Base-by-base conservation (phyloP, 2,888 invertebrate species). In the Ophraella communa region DNA sequence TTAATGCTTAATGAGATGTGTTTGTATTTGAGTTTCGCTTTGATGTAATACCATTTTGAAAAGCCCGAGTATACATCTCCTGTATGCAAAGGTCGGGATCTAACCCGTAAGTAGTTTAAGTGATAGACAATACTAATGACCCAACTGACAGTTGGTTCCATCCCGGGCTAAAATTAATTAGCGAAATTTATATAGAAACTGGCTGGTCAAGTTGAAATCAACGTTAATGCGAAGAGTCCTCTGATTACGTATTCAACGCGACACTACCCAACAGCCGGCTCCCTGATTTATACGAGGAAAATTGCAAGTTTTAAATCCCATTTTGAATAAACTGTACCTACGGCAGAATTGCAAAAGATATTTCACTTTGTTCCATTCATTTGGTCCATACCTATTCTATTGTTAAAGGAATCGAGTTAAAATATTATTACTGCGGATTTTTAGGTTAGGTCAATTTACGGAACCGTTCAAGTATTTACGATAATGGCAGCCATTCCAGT, bases 161-260 rank as follows among this genome's bases (percentile, higher is more conserved):
- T 58, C 27, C 49, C 49, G 49, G 49, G 51, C 39, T 24, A 30
- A 79, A 80, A 80, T 80, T 80, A 80, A 79, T 79, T 80, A 77
- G 76, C 71, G 70, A 74, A 78, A 80, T 79, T 80, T 79, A 80
- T 75, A 74, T 71, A 71, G 72, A 73, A 76, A 68, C 70, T 71
- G 71, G 66, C 73, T 71, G 69, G 71, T 72, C 72, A 75, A 76
- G 73, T 77, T 76, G 77, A 76, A 77, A 77, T 78, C 77, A 77
- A 75, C 68, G 74, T 72, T 74, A 73, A 74, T 69, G 71, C 73
- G 64, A 67, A 71, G n/a, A n/a, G 56, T 63, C 75, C 72, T 73
- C 74, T 76, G 74, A 78, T 78, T 77, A 78, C 71, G 76, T 77
- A 78, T 78, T 77, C 77, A 75, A 69, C 71, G 71, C 73, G 70